phyloP scores from a whole-genome alignment of 2,888 invertebrate species.

The Uloborus plumipes region DNA sequence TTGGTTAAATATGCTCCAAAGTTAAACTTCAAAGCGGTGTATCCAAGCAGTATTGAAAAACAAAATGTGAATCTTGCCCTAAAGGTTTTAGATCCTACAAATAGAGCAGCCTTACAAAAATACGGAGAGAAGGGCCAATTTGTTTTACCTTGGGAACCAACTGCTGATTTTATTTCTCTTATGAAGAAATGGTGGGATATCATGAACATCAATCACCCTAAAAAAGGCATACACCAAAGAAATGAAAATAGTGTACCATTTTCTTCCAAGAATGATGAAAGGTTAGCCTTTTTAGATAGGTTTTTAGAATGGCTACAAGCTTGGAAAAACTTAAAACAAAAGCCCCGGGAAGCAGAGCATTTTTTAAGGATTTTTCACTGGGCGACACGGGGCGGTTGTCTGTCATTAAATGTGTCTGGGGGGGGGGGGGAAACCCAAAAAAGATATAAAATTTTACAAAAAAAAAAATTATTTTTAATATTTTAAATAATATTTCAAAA shows the following conservation, averaged over 20 bases:
- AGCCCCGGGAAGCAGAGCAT: too few relatives aligned
- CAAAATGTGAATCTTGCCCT: constrained; percentile 5
- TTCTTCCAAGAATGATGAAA: not conserved
- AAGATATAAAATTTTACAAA: too few relatives aligned
- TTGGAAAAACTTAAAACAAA: constrained; percentile 7
- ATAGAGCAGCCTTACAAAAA: constrained; percentile 1
- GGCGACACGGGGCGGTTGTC: too few relatives aligned
- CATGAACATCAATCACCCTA: constrained; percentile 5
- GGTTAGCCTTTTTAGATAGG: not conserved
- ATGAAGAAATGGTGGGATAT: constrained; percentile 23
- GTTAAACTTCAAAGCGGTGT: constrained; percentile 5
- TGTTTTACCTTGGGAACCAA: not conserved
- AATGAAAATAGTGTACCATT: constrained; percentile 5
- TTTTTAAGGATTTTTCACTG: too few relatives aligned
- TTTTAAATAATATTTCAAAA: too few relatives aligned
- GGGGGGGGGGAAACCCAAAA: too few relatives aligned
- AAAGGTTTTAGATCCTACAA: constrained; percentile 8
- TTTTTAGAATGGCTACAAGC: constrained; percentile 4
- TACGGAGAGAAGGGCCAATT: not conserved
- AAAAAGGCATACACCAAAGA: not conserved
- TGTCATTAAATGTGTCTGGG: too few relatives aligned
- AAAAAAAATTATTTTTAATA: too few relatives aligned
- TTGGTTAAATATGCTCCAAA: constrained; percentile 21
- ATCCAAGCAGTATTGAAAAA: constrained; percentile 13
- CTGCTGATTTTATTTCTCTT: not conserved